A percentile compares a stretch with the other conserved stretches of the same genome.
Conservation (phyloP, 1,140 invertebrate genomes). For the Nasonia longicornis region DNA sequence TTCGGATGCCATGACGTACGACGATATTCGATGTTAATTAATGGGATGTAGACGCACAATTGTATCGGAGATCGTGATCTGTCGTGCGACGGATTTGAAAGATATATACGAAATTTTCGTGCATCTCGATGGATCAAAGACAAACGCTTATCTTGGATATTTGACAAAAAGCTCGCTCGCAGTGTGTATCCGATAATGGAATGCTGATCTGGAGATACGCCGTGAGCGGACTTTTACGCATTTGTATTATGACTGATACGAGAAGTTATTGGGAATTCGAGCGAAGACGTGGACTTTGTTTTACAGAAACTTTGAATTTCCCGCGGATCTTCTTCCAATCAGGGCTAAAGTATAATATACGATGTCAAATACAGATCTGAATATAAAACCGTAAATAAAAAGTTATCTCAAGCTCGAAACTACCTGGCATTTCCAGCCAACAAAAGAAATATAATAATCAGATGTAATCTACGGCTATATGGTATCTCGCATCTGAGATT, state of each 20-base stretch:
- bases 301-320: no score
- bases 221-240: not conserved
- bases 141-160: not conserved
- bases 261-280: no score
- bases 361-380: not conserved
- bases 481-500: constrained; percentile 35
- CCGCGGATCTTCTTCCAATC: no score
- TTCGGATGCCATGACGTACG: no score
- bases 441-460: not conserved
- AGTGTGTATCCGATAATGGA: constrained; percentile 22
- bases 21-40: not conserved
- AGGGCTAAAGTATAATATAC: no score
- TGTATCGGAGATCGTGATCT: not conserved
- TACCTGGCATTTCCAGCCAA: not conserved
- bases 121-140: no score
- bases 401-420: not conserved
- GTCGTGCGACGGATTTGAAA: no score
- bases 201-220: constrained; percentile 4
- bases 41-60: not conserved
- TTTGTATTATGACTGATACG: not conserved
- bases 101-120: not conserved
- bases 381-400: not conserved
- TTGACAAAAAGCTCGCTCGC: not conserved
- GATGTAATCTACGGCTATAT: not conserved
- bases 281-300: no score